These are phyloP conservation scores for Muscicapa adusta DNA, from an alignment of 2,113 vertebrate species.

Conservation along the genomic window DNA sequence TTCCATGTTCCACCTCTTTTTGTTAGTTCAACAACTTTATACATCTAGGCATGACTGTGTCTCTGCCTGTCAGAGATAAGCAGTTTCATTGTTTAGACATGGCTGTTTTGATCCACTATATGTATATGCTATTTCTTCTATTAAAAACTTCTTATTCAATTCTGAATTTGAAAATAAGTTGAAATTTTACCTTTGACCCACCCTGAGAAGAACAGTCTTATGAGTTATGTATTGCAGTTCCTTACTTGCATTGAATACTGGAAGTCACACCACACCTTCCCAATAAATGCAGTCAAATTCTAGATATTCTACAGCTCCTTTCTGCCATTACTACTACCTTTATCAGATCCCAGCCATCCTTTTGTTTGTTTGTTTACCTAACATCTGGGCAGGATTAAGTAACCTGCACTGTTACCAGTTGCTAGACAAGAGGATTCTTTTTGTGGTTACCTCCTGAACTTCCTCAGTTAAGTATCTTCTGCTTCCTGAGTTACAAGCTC, in stretches of 20 bases:
- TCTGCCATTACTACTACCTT: background rate
- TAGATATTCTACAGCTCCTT: background rate
- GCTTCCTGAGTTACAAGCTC: background rate
- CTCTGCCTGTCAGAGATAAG: background rate
- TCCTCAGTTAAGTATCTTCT: background rate
- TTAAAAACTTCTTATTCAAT: background rate
- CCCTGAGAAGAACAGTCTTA: background rate
- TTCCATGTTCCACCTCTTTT: background rate
- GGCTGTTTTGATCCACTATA: background rate
- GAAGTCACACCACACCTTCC: background rate
- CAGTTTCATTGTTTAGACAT: background rate
- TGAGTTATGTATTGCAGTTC: background rate
- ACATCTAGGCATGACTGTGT: too few relatives aligned
- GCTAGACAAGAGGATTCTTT: background rate
- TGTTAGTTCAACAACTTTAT: background rate
- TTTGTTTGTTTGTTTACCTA: background rate
- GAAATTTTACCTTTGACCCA: background rate
- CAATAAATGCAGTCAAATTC: background rate
- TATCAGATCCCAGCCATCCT: background rate
- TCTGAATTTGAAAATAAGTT: background rate
- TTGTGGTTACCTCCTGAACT: background rate
- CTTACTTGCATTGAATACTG: background rate
- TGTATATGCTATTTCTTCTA: background rate
- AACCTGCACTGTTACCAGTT: background rate
- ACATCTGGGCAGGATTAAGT: background rate